Evolutionary conservation across 2,888 invertebrate genomes (phyloP).

Genomic region (Troides aeacus): DNA sequence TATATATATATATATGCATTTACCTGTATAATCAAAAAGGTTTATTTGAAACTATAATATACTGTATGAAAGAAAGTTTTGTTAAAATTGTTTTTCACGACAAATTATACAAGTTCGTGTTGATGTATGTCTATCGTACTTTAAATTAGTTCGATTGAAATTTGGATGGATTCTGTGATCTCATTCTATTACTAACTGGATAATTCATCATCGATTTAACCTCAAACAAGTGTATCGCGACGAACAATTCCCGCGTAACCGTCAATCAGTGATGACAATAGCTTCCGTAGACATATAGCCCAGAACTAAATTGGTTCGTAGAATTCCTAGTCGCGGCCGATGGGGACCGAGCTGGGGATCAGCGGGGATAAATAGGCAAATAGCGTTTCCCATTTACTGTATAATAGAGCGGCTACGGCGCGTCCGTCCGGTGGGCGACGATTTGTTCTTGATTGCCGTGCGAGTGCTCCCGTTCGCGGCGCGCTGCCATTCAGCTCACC

Average conservation of each 20-base stretch:
- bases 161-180: not conserved
- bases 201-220: not conserved
- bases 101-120: too few species aligned
- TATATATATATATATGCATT: too few species aligned
- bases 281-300: not conserved
- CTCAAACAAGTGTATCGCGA: not conserved
- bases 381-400: conserved; percentile 69
- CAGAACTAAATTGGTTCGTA: conserved; percentile 22
- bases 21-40: too few species aligned
- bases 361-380: conserved; percentile 55
- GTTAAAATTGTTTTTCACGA: too few species aligned
- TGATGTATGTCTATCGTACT: too few species aligned
- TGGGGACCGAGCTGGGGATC: conserved; percentile 44
- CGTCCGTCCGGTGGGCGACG: conserved; percentile 56
- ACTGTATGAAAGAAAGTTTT: too few species aligned
- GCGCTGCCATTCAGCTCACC: not conserved
- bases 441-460: conserved; percentile 64
- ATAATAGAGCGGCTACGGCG: conserved; percentile 60
- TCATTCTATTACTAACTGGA: not conserved
- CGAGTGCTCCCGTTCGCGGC: conserved; percentile 40
- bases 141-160: not conserved
- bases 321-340: conserved; percentile 17
- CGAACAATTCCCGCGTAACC: not conserved
- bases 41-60: too few species aligned
- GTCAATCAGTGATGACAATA: not conserved